Evolutionary conservation across 92 coral and sea anemone genomes (phyloP).

Genomic region (Bergia puertoricense): DNA sequence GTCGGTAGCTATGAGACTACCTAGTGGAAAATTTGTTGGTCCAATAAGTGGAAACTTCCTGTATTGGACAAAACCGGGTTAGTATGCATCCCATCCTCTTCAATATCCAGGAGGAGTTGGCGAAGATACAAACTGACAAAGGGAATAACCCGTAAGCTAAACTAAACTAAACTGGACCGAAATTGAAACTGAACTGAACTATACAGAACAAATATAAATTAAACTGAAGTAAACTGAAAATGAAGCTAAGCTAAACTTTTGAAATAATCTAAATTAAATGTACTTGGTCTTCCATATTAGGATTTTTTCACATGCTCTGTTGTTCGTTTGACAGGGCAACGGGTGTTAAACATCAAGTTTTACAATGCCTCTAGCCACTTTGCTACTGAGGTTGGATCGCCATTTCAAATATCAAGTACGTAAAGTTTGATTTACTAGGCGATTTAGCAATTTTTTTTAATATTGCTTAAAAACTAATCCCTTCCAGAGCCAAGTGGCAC

Average conservation of each 20-base stretch:
- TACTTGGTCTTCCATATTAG: neutral
- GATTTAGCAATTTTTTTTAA: neutral
- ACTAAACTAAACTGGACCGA: neutral
- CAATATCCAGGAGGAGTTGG: conserved; percentile 19
- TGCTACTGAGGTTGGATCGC: conserved; percentile 22
- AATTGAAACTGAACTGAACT: too few relatives aligned
- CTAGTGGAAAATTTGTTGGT: conserved; percentile 21
- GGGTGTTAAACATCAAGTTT: conserved; percentile 18
- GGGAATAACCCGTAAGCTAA: neutral
- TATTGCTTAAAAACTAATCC: too few relatives aligned
- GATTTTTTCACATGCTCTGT: neutral
- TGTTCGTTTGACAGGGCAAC: neutral
- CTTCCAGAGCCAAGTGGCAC: too few relatives aligned
- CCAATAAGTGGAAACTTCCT: conserved; percentile 42
- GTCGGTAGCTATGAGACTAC: conserved; percentile 51
- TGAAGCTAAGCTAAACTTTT: neutral
- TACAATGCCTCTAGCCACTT: conserved; percentile 25
- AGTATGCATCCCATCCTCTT: neutral
- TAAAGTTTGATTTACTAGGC: neutral
- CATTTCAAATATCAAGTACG: conserved; percentile 36
- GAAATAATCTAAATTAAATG: too few relatives aligned
- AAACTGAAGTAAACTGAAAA: too few relatives aligned
- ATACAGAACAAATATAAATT: too few relatives aligned
- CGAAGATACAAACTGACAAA: neutral
- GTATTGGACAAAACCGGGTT: conserved; percentile 53